Evolutionary conservation across 2,888 invertebrate species (phyloP).

Genomic region (Drosophila melanosoma): DNA sequence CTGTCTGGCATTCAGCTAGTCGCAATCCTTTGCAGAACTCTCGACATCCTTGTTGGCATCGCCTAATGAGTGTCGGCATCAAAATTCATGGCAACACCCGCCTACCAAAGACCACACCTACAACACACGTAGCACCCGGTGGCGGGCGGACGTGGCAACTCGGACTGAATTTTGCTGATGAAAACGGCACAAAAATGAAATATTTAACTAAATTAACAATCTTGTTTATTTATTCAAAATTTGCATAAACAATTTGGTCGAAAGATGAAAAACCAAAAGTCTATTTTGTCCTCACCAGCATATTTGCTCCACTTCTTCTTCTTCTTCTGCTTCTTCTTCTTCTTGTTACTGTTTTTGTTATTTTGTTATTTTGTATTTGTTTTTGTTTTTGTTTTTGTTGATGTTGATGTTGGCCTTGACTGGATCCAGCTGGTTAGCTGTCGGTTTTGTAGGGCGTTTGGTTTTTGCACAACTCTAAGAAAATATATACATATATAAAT

Average conservation of each 20-base stretch:
- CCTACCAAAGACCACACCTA: slow-evolving; percentile 29
- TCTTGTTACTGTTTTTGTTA: not conserved
- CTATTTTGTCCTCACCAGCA: slow-evolving; percentile 60
- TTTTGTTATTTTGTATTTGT: slow-evolving; percentile 21
- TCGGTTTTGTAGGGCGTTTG: slow-evolving; percentile 11
- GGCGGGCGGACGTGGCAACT: slow-evolving; percentile 24
- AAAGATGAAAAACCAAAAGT: slow-evolving; percentile 82
- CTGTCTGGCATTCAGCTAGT: slow-evolving; percentile 26
- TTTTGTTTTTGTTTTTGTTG: slow-evolving; percentile 22
- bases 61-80: slow-evolving; percentile 78
- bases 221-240: slow-evolving; percentile 82
- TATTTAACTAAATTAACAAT: slow-evolving; percentile 82
- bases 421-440: slow-evolving; percentile 38
- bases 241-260: slow-evolving; percentile 81
- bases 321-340: slow-evolving; percentile 13
- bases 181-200: slow-evolving; percentile 82
- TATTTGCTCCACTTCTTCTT: slow-evolving; percentile 30
- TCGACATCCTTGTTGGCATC: slow-evolving; percentile 51
- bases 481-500: not conserved
- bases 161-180: slow-evolving; percentile 67
- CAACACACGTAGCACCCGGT: slow-evolving; percentile 8
- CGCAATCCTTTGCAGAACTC: slow-evolving; percentile 73
- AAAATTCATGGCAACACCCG: slow-evolving; percentile 76
- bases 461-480: slow-evolving; percentile 23
- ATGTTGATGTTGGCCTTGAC: slow-evolving; percentile 63